phyloP scores from a whole-genome alignment of 2,797 vertebrate species.

The Pelobates cultripes region DNA sequence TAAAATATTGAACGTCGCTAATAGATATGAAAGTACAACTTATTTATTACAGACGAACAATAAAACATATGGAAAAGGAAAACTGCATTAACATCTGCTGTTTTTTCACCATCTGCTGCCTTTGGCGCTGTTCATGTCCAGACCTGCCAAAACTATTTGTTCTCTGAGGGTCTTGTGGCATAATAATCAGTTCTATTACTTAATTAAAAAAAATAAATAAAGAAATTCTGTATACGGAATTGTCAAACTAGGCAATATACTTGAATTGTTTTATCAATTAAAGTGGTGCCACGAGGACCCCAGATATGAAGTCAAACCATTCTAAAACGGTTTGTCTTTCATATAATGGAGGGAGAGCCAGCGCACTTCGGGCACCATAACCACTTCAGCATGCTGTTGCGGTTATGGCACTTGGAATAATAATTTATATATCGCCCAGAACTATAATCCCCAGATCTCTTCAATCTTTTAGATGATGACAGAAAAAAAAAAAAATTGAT shows the following conservation, averaged over 20 bases:
- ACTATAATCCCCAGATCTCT: too few species aligned
- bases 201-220: constrained; percentile 11
- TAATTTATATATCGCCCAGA: too few species aligned
- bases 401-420: too few species aligned
- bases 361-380: too few species aligned
- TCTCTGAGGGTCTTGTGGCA: constrained; percentile 53
- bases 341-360: too few species aligned
- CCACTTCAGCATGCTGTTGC: too few species aligned
- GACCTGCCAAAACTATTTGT: constrained; percentile 60
- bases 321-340: too few species aligned
- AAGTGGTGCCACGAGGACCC: too few species aligned
- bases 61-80: constrained; percentile 69
- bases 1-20: constrained; percentile 42
- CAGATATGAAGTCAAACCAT: too few species aligned
- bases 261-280: constrained; percentile 12
- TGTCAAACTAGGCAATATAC: constrained; percentile 10
- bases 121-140: constrained; percentile 61
- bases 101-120: constrained; percentile 66
- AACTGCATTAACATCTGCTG: constrained; percentile 68
- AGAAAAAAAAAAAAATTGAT: too few species aligned
- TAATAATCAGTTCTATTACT: constrained; percentile 46
- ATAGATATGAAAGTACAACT: constrained; percentile 65
- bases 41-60: constrained; percentile 62
- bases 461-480: too few species aligned
- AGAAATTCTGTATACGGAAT: constrained; percentile 14